Evolutionary conservation across 2,113 vertebrate genomes (phyloP).

Genomic region (Deroptyus accipitrinus): DNA sequence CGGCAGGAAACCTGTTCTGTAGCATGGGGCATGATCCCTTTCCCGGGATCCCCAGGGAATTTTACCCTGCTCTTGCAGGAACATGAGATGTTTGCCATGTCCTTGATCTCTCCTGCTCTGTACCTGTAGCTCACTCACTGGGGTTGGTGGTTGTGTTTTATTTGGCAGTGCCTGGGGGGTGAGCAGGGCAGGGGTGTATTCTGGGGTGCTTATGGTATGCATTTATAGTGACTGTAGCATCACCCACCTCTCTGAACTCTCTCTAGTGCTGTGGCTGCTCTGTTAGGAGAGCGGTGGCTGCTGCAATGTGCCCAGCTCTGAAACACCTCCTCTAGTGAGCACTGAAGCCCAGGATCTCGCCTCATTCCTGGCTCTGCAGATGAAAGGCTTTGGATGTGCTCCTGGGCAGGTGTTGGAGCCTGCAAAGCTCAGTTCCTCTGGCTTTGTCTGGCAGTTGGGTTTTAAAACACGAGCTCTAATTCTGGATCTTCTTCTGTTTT

Average conservation of each 20-base stretch:
- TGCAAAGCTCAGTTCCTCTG: background rate
- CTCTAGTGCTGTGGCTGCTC: background rate
- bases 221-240: background rate
- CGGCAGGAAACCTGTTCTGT: background rate
- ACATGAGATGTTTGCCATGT: background rate
- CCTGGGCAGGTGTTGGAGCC: background rate
- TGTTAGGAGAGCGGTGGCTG: background rate
- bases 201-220: background rate
- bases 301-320: accelerated
- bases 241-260: background rate
- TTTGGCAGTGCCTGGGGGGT: background rate
- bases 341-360: background rate
- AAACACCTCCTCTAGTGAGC: background rate
- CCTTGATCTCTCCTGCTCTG: background rate
- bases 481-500: background rate
- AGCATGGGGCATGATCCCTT: background rate
- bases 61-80: background rate
- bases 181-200: background rate
- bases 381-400: background rate
- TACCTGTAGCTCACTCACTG: background rate
- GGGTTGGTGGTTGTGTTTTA: background rate
- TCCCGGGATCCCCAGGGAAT: background rate
- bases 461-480: background rate
- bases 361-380: background rate
- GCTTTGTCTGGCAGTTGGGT: background rate